Percentiles rank a stretch among this genome's conserved stretches.
These are phyloP conservation scores for Lytechinus pictus DNA, from an alignment of 35 echinoderm and acorn worm genomes.

Conservation along the genomic window DNA sequence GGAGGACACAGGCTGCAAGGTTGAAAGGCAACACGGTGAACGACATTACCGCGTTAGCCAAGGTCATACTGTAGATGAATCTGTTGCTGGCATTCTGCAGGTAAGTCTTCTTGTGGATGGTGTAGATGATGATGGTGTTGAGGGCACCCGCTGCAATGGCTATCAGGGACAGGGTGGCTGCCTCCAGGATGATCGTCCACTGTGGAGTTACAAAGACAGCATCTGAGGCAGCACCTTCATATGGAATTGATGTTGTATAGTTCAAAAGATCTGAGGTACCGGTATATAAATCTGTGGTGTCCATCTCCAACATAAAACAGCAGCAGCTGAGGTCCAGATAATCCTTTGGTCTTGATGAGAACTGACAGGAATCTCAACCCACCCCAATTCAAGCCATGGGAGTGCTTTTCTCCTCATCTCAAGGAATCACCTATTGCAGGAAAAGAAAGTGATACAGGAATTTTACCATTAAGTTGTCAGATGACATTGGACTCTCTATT, in stretches of 20 bases:
- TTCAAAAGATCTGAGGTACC: not conserved
- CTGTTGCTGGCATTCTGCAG: constrained; percentile 51
- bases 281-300: not conserved
- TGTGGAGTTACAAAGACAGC: not conserved
- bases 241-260: not conserved
- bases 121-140: constrained; percentile 44
- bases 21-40: constrained; percentile 53
- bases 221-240: not conserved
- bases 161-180: constrained; percentile 16
- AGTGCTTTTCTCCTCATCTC: not conserved
- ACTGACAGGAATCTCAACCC: not conserved
- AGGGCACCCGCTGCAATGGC: constrained; percentile 28
- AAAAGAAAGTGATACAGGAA: not conserved
- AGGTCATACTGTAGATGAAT: constrained; percentile 57
- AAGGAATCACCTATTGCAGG: not conserved
- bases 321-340: not conserved
- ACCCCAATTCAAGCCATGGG: too few relatives aligned
- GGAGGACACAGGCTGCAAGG: not conserved
- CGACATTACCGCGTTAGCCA: constrained; percentile 50
- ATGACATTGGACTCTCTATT: too few relatives aligned
- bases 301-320: not conserved
- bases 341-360: not conserved
- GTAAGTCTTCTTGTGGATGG: constrained; percentile 31
- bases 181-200: constrained; percentile 35
- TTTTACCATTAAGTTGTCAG: too few relatives aligned